phyloP scores from a whole-genome alignment of 2,797 vertebrate species.

The Galagoides demidoff region DNA sequence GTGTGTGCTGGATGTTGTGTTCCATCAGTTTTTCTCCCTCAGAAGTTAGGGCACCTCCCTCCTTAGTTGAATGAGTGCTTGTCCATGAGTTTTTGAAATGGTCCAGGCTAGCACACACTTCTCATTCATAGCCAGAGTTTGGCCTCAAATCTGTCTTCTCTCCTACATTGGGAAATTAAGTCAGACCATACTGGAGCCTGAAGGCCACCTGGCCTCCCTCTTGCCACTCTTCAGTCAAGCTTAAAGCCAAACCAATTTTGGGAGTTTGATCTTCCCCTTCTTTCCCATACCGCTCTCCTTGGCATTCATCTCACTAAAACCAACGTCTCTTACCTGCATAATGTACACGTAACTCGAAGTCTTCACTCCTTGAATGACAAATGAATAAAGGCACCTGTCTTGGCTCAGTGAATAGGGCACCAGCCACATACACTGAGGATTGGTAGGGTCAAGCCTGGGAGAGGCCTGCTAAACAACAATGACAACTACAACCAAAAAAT shows the following conservation, averaged over 20 bases:
- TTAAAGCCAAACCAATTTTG: neutral
- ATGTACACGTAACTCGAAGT: neutral
- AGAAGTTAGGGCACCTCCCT: neutral
- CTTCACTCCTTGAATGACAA: neutral
- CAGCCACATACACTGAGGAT: no score
- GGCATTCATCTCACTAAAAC: neutral
- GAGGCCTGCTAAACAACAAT: no score
- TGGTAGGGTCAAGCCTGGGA: no score
- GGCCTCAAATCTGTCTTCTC: neutral
- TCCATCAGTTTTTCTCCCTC: neutral
- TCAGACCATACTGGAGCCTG: neutral
- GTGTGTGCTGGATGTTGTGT: neutral
- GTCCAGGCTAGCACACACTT: neutral
- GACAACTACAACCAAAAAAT: no score
- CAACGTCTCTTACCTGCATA: neutral
- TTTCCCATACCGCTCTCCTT: neutral
- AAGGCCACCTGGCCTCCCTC: neutral
- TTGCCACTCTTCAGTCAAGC: neutral
- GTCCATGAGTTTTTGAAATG: neutral
- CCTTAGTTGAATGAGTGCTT: neutral
- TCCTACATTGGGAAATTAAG: neutral
- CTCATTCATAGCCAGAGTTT: neutral
- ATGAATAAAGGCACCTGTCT: neutral
- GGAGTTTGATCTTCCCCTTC: neutral
- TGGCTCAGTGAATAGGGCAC: no score